phyloP scores from a whole-genome alignment of 2,888 invertebrate genomes.

The Spatulosminthurus flaviceps region DNA sequence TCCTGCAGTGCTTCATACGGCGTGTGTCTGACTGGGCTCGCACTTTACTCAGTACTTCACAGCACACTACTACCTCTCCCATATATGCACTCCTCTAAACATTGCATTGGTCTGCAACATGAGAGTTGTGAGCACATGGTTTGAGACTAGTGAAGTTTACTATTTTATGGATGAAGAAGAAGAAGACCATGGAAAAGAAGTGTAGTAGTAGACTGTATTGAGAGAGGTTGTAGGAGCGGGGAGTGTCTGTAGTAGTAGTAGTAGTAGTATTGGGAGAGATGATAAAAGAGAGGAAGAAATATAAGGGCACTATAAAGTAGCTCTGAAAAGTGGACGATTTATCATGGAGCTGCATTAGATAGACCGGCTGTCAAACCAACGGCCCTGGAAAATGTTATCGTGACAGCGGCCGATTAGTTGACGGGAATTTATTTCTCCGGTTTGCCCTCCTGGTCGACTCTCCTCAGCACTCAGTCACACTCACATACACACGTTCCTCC shows the following conservation, averaged over 20 bases:
- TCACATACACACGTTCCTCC: slow-evolving; percentile 36
- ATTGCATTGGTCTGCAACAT: background rate
- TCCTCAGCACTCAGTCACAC: slow-evolving; percentile 38
- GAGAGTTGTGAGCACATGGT: background rate
- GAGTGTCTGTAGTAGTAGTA: too few species aligned
- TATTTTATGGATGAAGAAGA: slow-evolving; percentile 34
- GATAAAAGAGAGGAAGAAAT: slow-evolving; percentile 45
- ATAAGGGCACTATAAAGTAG: slow-evolving; percentile 49
- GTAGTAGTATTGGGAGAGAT: slow-evolving; percentile 9
- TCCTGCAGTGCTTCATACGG: background rate
- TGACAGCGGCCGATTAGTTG: slow-evolving; percentile 57
- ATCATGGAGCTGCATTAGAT: slow-evolving; percentile 57
- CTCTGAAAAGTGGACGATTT: slow-evolving; percentile 56
- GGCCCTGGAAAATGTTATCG: slow-evolving; percentile 60
- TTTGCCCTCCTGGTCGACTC: slow-evolving; percentile 46
- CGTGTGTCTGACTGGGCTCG: slow-evolving; percentile 8
- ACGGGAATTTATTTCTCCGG: slow-evolving; percentile 58
- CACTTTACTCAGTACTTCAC: too few species aligned
- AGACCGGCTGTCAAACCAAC: slow-evolving; percentile 58
- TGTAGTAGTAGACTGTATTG: background rate
- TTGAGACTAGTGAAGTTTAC: slow-evolving; percentile 10
- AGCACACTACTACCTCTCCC: too few species aligned
- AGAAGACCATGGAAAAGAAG: slow-evolving; percentile 25
- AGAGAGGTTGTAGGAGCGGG: background rate
- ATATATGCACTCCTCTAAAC: background rate